Conservation (phyloP, 1,140 invertebrate species). For the Drosophila melanica region DNA sequence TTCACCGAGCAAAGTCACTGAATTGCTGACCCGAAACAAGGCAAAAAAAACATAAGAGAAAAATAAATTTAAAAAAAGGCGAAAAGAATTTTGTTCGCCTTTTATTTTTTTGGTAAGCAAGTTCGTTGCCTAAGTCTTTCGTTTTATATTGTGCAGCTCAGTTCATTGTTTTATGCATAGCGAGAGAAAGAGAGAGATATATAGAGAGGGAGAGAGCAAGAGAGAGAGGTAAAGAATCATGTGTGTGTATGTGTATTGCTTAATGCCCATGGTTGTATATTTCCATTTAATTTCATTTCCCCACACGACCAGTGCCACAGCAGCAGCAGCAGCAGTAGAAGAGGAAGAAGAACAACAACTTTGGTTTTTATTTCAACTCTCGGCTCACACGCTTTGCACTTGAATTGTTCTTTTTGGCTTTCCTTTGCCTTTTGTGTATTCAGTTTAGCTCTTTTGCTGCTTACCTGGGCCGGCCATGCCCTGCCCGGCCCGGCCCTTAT, state of each 20-base stretch:
- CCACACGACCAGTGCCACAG: slow-evolving; percentile 21
- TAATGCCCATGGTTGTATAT: slow-evolving; percentile 47
- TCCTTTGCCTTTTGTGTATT: slow-evolving; percentile 35
- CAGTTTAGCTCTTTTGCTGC: slow-evolving; percentile 26
- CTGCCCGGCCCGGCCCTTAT: background rate
- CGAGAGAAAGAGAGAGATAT: background rate
- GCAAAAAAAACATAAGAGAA: slow-evolving; percentile 8
- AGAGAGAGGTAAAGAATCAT: background rate
- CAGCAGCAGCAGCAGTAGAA: background rate
- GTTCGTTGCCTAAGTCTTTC: slow-evolving; percentile 81
- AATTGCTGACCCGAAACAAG: slow-evolving; percentile 35
- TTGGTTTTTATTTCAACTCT: slow-evolving; percentile 67
- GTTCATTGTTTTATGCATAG: slow-evolving; percentile 36
- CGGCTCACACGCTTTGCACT: slow-evolving; percentile 75
- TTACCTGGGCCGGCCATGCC: slow-evolving; percentile 27
- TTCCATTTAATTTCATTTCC: slow-evolving; percentile 56
- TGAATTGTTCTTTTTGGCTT: slow-evolving; percentile 67
- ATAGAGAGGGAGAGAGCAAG: background rate
- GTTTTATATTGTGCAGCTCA: slow-evolving; percentile 46
- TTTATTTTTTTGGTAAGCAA: slow-evolving; percentile 36
- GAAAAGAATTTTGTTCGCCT: slow-evolving; percentile 28
- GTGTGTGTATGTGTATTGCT: slow-evolving; percentile 29
- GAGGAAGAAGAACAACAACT: slow-evolving; percentile 36
- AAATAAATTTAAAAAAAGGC: slow-evolving; percentile 13
- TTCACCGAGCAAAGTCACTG: slow-evolving; percentile 28